Base-by-base conservation (phyloP, 2,113 vertebrate species). In the Cebus imitator region DNA sequence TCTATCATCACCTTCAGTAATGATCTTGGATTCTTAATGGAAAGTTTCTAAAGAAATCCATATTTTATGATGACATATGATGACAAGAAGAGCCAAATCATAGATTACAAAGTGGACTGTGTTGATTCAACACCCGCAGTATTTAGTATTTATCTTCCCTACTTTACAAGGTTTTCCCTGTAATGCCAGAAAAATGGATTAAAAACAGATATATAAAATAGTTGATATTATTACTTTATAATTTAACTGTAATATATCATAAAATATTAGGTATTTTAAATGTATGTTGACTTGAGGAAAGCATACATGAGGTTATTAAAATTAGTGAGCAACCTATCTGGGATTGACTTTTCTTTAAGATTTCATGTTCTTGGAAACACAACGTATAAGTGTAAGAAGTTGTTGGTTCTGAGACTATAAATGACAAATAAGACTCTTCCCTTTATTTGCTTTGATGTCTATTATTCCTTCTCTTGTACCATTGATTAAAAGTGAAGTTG, bases 1-100 rank as follows among this genome's bases (percentile, higher is more conserved):
- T 75, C 10, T 50, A 40, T 48, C 21, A 1, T 66, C 17, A 1
- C 75, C 43, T 84, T 90, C 17, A 21, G 16, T 95, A 93, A 81
- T 90, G n/a, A 86, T 64, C 43, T 76, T 45, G 35, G 50, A 78
- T 21, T 78, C 20, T 88, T 48, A 76, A 55, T 20, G 10, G 25
- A 73, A 96, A 30, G 6, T 94, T 75, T 52, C n/a, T 30, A 87
- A 52, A 7, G 32, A 43, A 82, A 30, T 23, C 21, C 10, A 84
- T 8, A 37, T 93, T 94, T 96, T 90, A 58, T 87, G 76, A 87
- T 93, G 91, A 93, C 73, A 58, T 16, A 94, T 85, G 70, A 90
- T 80, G 75, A 76, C 2, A 84, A 73, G 35, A 79, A 90, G 43
- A 68, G 43, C 58, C 66, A 89, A 92, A 40, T 25, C 17, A 55